Evolutionary conservation across 2,797 vertebrate genomes (phyloP), one percentile per base, ranked within the genome.

Genomic region (Spinus pinus): DNA sequence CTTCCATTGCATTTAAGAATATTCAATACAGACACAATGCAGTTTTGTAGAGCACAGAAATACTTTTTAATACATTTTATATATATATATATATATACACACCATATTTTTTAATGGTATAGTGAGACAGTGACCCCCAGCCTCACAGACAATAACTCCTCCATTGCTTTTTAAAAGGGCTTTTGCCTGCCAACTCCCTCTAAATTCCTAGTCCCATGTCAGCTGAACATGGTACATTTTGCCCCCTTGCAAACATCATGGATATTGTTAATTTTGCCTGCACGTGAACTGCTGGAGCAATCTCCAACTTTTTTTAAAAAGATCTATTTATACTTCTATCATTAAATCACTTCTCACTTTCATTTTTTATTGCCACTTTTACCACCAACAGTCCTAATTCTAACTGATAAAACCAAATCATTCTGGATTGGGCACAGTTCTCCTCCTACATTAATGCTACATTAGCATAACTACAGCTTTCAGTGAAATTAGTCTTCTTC

Each of bases 261-360:
- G 31, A 37, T 53, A 27, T 39, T 49, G 20, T 65, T 75, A 58
- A 53, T 67, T 84, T 67, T 86, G 65, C 56, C 44, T 46, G 24
- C 56, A 49, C 1, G 4, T 46, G 21, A 56, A 53, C 41, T 90
- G 24, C 60, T 71, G 35, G 12, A 69, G 46, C 41, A 81, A 66
- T n/a, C 44, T 19, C 20, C 16, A 15, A 33, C 14, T 69, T 74
- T 80, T 66, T 41, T 41, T 18, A 17, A 41, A 41, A 75, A 33
- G 0, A 71, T 58, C n/a, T 73, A 50, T 86, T 94, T 80, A 65
- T 54, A 69, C 12, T 37, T 67, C 6, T 35, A 67, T 54, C 56
- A 80, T 90, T 85, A 90, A 77, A 77, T 78, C 28, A 61, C 31
- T 84, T 73, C n/a, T 80, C 61, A 61, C 41, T 90, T 75, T 22